Evolutionary conservation across 2,113 vertebrate genomes (phyloP), one percentile per base, ranked within the genome.

Genomic region (Rhabdornis inornatus): DNA sequence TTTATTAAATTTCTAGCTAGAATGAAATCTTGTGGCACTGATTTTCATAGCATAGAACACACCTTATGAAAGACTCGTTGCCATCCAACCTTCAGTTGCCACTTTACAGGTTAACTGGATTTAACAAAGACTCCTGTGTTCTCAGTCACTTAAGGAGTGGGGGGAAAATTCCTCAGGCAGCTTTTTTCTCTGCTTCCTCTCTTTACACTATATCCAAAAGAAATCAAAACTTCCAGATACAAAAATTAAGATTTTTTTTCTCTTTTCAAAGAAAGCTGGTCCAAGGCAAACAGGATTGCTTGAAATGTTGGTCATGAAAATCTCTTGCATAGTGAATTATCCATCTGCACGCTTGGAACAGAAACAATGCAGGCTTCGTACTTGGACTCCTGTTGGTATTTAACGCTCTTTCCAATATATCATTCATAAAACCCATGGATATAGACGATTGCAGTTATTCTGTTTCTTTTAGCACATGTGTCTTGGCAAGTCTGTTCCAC

Each of bases 341-440:
- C 92, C 94, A 96, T 97, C 97, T 97, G 92, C 5, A 5, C 78
- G 37, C 86, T 97, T 96, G 90, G 95, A 96, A 96, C 57, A 87
- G 70, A 66, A 93, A 95, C 84, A 97, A 96, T 89, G 57, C 84
- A 93, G 93, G 90, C 45, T 53, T 95, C 61, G 1, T 39, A 66
- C 88, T 96, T 97, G 94, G 96, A 97, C 76, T 56, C 56, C 87
- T 78, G 90, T 65, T 92, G 77, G 89, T 53, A 83, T 97, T 96
- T 96, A 87, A 92, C 82, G 83, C 60, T 84, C 92, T 97, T 97
- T 96, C 94, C 94, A 96, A 92, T 37, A 96, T 94, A 87, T 89
- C 94, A 96, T 96, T 98, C 96, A 96, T 93, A 96, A 97, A 97
- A 95, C 71, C 72, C 60, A 82, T 45, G 88, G 93, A 74, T 89